phyloP scores from a whole-genome alignment of 2,888 invertebrate species.

The Furcula furcula region DNA sequence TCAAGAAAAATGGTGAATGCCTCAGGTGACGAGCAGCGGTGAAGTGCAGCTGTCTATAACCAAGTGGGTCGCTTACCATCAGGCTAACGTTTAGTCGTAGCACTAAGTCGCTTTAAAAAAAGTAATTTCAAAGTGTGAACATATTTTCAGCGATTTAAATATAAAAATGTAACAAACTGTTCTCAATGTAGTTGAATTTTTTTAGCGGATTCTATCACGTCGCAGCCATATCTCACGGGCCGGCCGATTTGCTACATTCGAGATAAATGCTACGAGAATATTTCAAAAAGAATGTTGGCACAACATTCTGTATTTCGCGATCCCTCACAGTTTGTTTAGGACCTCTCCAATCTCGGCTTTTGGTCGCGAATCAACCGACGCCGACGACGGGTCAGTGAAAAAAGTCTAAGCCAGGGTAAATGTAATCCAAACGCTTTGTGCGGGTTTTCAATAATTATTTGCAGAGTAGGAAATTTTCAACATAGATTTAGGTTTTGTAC shows the following conservation, averaged over 20 bases:
- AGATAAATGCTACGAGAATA: conserved; percentile 24
- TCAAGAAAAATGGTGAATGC: no score
- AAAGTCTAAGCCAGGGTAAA: conserved; percentile 15
- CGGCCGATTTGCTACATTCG: conserved; percentile 13
- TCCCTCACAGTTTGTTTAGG: conserved; percentile 38
- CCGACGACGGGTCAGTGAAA: conserved; percentile 28
- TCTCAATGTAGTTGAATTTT: no score
- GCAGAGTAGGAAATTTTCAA: no score
- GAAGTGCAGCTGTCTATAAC: no score
- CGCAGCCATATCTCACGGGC: conserved; percentile 8
- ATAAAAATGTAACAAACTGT: conserved; percentile 11
- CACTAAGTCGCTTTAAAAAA: no score
- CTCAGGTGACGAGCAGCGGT: no score
- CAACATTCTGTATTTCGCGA: conserved; percentile 27
- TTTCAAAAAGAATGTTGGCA: conserved; percentile 29
- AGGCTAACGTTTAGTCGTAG: no score
- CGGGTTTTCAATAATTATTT: conserved; percentile 18
- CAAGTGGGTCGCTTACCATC: no score
- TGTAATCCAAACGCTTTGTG: conserved; percentile 17
- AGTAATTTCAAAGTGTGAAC: no score
- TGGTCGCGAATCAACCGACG: conserved; percentile 17
- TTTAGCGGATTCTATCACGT: conserved; percentile 20
- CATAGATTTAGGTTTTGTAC: no score
- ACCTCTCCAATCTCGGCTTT: conserved; percentile 28
- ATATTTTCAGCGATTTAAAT: no score